Evolutionary conservation across 1,140 invertebrate genomes (phyloP).

Genomic region (Kradibia gibbosae): DNA sequence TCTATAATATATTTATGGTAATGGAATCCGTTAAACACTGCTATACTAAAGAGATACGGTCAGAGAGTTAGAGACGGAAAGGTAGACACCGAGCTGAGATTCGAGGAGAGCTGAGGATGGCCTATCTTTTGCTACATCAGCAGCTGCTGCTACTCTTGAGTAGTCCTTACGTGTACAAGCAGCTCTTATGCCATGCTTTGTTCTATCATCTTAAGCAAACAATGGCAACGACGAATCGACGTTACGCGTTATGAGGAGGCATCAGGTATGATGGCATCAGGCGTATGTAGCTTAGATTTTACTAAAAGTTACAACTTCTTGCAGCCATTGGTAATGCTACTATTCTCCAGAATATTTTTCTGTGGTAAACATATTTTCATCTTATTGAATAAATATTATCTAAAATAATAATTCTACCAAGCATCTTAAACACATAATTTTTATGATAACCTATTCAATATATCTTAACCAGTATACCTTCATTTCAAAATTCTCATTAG

Average conservation of each 20-base stretch:
- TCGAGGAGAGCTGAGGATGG: neutral
- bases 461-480: no score
- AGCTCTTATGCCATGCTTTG: neutral
- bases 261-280: neutral
- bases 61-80: neutral
- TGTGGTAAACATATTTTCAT: neutral
- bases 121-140: neutral
- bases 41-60: neutral
- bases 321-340: neutral
- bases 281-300: neutral
- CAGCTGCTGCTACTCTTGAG: slow-evolving; percentile 3
- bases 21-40: neutral
- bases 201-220: neutral
- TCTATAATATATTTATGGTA: neutral
- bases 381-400: no score
- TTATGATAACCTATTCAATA: no score
- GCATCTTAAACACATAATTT: no score
- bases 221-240: neutral
- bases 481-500: no score
- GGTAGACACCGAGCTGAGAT: neutral
- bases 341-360: neutral
- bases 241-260: neutral
- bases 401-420: no score
- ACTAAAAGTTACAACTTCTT: neutral
- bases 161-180: slow-evolving; percentile 7